These are phyloP conservation scores for Musca domestica DNA, from an alignment of 1,140 invertebrate species.

Conservation along the genomic window DNA sequence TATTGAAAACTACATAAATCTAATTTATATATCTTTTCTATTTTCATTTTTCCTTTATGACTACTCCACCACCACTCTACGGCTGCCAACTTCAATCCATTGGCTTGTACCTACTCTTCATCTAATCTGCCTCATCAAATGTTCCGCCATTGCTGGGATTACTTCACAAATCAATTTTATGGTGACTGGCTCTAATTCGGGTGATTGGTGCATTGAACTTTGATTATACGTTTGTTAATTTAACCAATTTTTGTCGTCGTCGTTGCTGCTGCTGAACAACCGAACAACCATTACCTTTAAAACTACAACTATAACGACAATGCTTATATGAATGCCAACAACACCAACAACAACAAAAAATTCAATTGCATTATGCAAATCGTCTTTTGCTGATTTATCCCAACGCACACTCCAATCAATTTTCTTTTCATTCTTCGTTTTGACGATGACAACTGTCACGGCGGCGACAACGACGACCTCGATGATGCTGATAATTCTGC, in stretches of 20 bases:
- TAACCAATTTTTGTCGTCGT: not conserved
- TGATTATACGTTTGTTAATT: not conserved
- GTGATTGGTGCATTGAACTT: constrained; percentile 15
- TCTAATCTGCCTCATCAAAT: too few species aligned
- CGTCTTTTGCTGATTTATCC: constrained; percentile 15
- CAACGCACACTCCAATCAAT: constrained; percentile 12
- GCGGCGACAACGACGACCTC: not conserved
- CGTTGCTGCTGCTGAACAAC: not conserved
- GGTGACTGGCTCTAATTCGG: not conserved
- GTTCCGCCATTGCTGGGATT: not conserved
- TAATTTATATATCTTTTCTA: not conserved
- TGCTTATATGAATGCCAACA: not conserved
- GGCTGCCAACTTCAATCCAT: too few species aligned
- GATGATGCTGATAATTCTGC: not conserved
- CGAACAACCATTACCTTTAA: too few species aligned
- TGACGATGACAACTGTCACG: constrained; percentile 2
- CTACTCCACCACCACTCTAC: not conserved
- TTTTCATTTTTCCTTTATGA: not conserved
- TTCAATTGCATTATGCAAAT: constrained; percentile 22
- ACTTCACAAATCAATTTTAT: not conserved
- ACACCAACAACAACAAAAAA: not conserved
- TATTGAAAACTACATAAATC: too few species aligned
- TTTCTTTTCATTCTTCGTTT: not conserved
- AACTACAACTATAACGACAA: too few species aligned
- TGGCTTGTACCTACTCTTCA: too few species aligned